Conservation (phyloP, 2,113 vertebrate species). For the Equus przewalskii region DNA sequence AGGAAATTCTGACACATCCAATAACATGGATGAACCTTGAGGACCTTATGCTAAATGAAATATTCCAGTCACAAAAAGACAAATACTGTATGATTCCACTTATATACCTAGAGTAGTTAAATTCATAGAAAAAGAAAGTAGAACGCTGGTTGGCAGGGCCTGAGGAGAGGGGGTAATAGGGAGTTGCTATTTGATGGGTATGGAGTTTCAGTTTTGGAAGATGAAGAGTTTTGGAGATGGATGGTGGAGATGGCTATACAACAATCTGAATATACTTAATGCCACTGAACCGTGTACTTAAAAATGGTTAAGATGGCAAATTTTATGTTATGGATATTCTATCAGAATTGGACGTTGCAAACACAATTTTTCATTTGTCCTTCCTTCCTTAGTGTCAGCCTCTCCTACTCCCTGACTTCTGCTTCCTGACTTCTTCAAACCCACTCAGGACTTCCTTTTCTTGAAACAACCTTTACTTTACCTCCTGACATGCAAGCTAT, state of each 20-base stretch:
- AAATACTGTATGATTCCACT: not conserved
- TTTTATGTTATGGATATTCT: not conserved
- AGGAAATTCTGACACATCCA: not conserved
- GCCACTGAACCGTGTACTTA: not conserved
- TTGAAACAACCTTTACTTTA: not conserved
- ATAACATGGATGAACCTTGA: not conserved
- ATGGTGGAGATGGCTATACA: not conserved
- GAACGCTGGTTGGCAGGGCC: not conserved
- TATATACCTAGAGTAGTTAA: not conserved
- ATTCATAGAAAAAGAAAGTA: not conserved
- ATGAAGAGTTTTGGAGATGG: not conserved
- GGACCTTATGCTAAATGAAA: not conserved
- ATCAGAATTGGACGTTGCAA: not conserved
- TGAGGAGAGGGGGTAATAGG: not conserved
- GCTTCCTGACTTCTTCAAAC: not conserved
- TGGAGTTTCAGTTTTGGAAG: not conserved
- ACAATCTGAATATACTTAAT: not conserved
- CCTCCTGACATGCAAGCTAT: not conserved
- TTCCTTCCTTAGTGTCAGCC: not conserved
- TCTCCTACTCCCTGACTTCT: not conserved
- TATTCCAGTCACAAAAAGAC: not conserved
- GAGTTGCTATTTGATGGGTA: not conserved
- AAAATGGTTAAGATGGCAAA: not conserved
- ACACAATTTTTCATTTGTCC: not conserved
- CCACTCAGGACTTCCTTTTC: not conserved